A percentile compares a stretch with the other conserved stretches of the same genome.
These are phyloP conservation scores for Cephalopachus bancanus DNA, from an alignment of 2,797 vertebrate species.

Conservation along the genomic window DNA sequence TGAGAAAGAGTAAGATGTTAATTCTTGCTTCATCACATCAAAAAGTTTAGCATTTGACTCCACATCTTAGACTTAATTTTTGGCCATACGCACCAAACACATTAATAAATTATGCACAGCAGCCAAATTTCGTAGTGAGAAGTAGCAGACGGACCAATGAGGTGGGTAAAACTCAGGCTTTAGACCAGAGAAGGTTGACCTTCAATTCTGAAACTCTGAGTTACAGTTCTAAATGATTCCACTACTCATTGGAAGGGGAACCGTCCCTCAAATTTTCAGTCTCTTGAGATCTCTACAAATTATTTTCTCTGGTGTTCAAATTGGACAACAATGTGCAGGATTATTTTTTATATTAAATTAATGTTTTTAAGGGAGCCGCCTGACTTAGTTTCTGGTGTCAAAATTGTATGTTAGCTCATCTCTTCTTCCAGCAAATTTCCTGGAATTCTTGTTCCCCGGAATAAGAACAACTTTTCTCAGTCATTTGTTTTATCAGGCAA, in stretches of 20 bases:
- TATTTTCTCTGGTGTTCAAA: not conserved
- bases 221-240: not conserved
- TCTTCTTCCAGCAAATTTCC: not conserved
- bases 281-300: not conserved
- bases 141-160: rapidly evolving
- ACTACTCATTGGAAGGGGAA: not conserved
- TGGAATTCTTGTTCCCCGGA: not conserved
- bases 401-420: not conserved
- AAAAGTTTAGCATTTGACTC: not conserved
- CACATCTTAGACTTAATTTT: not conserved
- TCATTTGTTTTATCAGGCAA: constrained; percentile 13
- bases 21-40: not conserved
- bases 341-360: constrained; percentile 1
- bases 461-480: not conserved
- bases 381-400: not conserved
- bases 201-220: not conserved
- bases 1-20: not conserved
- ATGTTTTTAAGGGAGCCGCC: not conserved
- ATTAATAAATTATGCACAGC: not conserved
- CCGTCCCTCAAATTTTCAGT: not conserved
- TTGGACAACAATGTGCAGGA: not conserved
- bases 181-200: not conserved
- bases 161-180: not conserved
- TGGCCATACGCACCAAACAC: not conserved
- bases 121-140: not conserved